phyloP scores from a whole-genome alignment of 2,888 invertebrate species.

The Erynnis tages region DNA sequence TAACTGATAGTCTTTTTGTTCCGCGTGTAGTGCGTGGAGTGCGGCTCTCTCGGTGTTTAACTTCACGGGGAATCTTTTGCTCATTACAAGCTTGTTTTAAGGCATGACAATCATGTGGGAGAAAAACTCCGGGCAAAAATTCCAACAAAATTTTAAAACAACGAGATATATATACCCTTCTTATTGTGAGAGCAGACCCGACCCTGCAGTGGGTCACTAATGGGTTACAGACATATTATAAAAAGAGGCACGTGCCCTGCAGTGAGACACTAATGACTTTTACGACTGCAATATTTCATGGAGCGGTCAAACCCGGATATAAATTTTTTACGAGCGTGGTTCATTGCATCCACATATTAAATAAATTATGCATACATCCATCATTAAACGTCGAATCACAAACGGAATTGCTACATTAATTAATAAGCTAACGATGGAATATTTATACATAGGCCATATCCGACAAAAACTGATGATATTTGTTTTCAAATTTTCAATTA shows the following conservation, averaged over 20 bases:
- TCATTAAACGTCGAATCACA: constrained; percentile 3
- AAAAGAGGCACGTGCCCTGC: no score
- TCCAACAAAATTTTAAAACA: no score
- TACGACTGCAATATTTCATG: no score
- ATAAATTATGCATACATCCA: constrained; percentile 3
- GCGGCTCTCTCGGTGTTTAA: background rate
- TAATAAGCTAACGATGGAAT: constrained; percentile 9
- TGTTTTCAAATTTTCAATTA: background rate
- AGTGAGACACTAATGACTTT: no score
- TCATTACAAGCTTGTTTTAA: no score
- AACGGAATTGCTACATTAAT: constrained; percentile 8
- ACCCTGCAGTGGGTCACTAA: no score
- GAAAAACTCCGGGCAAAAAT: no score
- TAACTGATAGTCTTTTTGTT: constrained; percentile 27
- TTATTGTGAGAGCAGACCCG: no score
- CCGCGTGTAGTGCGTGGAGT: constrained; percentile 9
- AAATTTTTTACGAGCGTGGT: background rate
- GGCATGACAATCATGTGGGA: no score
- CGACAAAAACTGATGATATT: background rate
- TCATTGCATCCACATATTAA: background rate
- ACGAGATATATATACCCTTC: no score
- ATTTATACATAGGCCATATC: background rate
- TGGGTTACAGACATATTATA: no score
- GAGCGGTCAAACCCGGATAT: background rate
- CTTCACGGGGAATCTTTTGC: background rate